Conservation (phyloP, 2,797 vertebrate species). For the Steatocranus sp. region DNA sequence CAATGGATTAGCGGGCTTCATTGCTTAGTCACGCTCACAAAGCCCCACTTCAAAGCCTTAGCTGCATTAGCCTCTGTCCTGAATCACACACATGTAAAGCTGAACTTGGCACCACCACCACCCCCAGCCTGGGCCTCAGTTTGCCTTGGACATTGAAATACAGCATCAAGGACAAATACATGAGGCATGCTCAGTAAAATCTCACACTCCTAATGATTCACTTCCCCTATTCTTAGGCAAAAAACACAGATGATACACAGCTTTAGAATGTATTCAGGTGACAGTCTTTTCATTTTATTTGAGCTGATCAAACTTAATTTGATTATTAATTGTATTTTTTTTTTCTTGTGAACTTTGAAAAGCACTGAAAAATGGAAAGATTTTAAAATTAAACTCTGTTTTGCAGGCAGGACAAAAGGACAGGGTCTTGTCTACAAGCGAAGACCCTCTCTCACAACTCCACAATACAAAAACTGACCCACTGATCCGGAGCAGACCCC, state of each 20-base stretch:
- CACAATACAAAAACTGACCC: conserved; percentile 39
- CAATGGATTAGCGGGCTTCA: conserved; percentile 76
- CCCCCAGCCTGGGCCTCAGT: conserved; percentile 60
- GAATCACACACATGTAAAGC: conserved; percentile 29
- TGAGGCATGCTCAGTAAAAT: conserved; percentile 22
- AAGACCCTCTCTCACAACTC: conserved; percentile 51
- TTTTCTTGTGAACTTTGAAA: neutral
- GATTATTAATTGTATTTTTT: neutral
- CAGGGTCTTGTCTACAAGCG: conserved; percentile 66
- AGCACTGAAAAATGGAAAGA: neutral
- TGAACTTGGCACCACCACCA: conserved; percentile 28
- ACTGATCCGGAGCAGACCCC: conserved; percentile 40
- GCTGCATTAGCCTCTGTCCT: conserved; percentile 53
- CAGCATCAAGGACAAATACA: conserved; percentile 57
- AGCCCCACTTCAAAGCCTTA: conserved; percentile 69
- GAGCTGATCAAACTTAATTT: neutral
- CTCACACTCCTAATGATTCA: neutral
- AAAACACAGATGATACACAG: neutral
- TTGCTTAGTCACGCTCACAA: conserved; percentile 78
- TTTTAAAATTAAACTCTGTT: conserved; percentile 25
- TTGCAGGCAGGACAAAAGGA: conserved; percentile 72
- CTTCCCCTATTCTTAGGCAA: neutral
- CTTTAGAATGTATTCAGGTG: neutral
- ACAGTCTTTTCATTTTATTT: neutral
- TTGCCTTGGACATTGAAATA: conserved; percentile 56